Conservation (phyloP, 2,113 vertebrate species). For the Zingel zingel region DNA sequence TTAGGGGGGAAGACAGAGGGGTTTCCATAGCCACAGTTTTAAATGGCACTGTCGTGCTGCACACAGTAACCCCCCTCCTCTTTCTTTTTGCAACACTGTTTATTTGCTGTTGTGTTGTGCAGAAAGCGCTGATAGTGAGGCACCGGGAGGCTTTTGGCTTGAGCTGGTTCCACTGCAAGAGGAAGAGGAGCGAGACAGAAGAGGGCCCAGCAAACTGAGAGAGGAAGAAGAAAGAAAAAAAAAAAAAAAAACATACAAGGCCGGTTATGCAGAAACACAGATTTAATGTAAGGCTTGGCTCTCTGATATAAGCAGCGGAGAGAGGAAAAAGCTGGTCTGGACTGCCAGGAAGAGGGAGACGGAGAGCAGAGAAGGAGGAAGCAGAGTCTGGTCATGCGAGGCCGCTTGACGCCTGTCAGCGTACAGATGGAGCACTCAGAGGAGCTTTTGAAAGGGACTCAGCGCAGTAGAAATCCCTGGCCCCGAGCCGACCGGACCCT, state of each 20-base stretch:
- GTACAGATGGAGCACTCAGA: constrained; percentile 29
- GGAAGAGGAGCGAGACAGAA: constrained; percentile 65
- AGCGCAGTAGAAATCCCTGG: constrained; percentile 17
- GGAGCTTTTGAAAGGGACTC: constrained; percentile 17
- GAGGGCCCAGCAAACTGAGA: constrained; percentile 70
- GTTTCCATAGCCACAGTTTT: constrained; percentile 77
- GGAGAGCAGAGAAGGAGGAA: constrained; percentile 17
- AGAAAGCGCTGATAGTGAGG: constrained; percentile 59
- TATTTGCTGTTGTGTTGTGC: constrained; percentile 69
- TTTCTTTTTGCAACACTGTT: constrained; percentile 32
- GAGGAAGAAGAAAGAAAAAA: constrained; percentile 34
- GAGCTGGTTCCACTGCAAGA: constrained; percentile 69
- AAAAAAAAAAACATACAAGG: constrained; percentile 70
- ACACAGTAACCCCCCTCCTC: constrained; percentile 23
- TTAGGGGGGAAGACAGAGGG: constrained; percentile 63
- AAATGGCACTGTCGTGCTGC: constrained; percentile 57
- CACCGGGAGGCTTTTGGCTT: constrained; percentile 43
- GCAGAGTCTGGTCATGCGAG: constrained; percentile 17
- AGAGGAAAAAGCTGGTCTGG: constrained; percentile 85
- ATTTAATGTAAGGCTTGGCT: constrained; percentile 87
- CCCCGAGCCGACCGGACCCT: constrained; percentile 3
- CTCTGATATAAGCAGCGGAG: constrained; percentile 79
- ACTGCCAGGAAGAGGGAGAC: constrained; percentile 58
- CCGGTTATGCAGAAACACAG: constrained; percentile 86
- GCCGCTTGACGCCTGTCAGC: constrained; percentile 32